phyloP scores from a whole-genome alignment of 2,888 invertebrate genomes.

The Pomacea canaliculata region DNA sequence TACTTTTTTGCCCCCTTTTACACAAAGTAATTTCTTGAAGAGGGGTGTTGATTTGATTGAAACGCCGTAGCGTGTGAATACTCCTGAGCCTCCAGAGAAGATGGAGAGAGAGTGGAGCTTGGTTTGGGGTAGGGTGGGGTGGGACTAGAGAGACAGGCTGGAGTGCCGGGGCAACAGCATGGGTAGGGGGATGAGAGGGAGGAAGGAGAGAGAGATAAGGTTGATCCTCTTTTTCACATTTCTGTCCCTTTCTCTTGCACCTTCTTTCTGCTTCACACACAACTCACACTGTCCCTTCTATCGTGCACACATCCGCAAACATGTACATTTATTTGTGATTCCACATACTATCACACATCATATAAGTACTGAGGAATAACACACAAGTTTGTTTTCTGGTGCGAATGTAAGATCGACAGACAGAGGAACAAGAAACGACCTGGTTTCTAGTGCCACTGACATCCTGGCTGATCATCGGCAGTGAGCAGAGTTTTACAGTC shows the following conservation, averaged over 20 bases:
- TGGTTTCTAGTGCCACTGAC: no score
- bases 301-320: not conserved
- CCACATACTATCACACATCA: no score
- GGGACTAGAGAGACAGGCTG: not conserved
- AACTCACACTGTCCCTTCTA: not conserved
- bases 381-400: no score
- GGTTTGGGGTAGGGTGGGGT: no score
- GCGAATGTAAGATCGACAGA: no score
- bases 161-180: not conserved
- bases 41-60: constrained; percentile 7
- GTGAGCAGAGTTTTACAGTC: no score
- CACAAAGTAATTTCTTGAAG: constrained; percentile 1
- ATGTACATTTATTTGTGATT: not conserved
- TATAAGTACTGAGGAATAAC: no score
- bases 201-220: constrained; percentile 5
- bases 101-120: no score
- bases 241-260: not conserved
- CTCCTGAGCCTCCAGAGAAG: no score
- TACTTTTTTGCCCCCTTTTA: not conserved
- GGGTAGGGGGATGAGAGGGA: not conserved
- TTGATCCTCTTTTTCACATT: constrained; percentile 1
- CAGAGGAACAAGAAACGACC: no score
- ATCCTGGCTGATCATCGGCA: no score
- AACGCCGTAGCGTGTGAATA: constrained; percentile 1
- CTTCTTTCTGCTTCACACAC: not conserved